Evolutionary conservation across 2,797 vertebrate species (phyloP).

Genomic region (Clarias pachynema): DNA sequence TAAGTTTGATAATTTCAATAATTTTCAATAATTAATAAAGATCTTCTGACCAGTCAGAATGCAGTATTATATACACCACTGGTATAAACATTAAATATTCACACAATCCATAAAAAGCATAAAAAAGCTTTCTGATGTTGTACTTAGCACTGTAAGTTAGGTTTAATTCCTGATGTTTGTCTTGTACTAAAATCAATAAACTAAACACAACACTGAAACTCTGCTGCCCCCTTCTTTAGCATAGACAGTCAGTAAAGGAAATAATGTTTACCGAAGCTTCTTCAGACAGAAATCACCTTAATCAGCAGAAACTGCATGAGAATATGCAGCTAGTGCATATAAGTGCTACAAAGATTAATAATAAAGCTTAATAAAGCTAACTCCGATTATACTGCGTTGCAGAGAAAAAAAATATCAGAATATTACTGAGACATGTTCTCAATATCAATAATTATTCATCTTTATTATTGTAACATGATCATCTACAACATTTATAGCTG

Average conservation of each 20-base stretch:
- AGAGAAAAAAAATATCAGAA: not conserved
- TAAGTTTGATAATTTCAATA: not conserved
- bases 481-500: not conserved
- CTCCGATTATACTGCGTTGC: not conserved
- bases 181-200: not conserved
- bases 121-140: not conserved
- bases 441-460: not conserved
- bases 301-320: not conserved
- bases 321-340: not conserved
- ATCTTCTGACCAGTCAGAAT: not conserved
- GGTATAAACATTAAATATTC: not conserved
- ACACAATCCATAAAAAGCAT: not conserved
- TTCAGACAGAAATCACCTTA: too few relatives aligned
- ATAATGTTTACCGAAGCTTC: not conserved
- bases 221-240: not conserved
- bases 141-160: not conserved
- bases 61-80: not conserved
- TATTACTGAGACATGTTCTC: not conserved
- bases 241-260: not conserved
- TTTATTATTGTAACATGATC: too few relatives aligned
- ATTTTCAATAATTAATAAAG: not conserved
- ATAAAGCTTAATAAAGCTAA: not conserved
- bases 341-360: not conserved
- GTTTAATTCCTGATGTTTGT: not conserved
- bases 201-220: not conserved